Conservation (phyloP, 2,113 vertebrate species). For the Semicossyphus pulcher region DNA sequence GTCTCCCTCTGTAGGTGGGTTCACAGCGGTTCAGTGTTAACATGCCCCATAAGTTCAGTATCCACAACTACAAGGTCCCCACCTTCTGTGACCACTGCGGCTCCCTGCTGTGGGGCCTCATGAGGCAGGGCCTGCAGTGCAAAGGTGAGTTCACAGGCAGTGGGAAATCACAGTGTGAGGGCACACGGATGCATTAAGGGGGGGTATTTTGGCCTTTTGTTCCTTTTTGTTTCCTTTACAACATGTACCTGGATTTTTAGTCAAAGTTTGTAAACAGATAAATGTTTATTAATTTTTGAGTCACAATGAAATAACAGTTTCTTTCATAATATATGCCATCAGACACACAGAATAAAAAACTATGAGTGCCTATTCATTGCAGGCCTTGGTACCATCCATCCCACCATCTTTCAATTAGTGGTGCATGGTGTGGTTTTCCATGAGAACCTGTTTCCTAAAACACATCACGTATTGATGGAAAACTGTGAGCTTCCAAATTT, state of each 20-base stretch:
- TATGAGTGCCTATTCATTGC: too few species aligned
- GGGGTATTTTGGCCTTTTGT: too few species aligned
- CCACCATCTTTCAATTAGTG: too few species aligned
- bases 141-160: conserved; percentile 87
- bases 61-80: conserved; percentile 99
- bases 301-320: background rate
- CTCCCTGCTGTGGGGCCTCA: conserved; percentile 97
- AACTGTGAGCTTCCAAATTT: too few species aligned
- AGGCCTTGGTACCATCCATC: too few species aligned
- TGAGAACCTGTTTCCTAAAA: too few species aligned
- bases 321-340: background rate
- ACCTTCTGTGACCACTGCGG: conserved; percentile 99
- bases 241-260: background rate
- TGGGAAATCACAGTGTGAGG: background rate
- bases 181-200: background rate
- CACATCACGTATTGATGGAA: too few species aligned
- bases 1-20: conserved; percentile 88
- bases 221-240: background rate
- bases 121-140: conserved; percentile 98
- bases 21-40: conserved; percentile 98
- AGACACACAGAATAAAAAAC: background rate
- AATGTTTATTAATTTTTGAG: background rate
- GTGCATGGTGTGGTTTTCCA: too few species aligned
- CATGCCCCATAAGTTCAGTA: conserved; percentile 99
- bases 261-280: background rate